Percentiles rank a stretch among this genome's conserved stretches.
Conservation (phyloP, 2,113 vertebrate genomes). For the Cynoglossus semilaevis region DNA sequence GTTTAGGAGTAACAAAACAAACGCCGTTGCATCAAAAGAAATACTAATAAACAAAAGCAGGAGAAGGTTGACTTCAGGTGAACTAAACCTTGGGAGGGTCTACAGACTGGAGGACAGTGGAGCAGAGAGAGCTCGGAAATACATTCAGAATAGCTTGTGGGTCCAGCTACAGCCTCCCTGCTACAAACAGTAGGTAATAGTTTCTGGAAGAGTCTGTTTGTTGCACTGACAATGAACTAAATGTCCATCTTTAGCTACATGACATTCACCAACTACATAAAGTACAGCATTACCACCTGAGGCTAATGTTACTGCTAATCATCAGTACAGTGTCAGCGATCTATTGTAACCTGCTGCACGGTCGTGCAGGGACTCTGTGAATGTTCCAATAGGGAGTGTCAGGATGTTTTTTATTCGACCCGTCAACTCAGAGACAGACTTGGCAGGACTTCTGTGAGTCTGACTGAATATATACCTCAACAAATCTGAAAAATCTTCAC, state of each 20-base stretch:
- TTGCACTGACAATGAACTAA: no score
- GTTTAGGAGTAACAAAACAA: conserved; percentile 31
- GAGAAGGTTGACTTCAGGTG: conserved; percentile 33
- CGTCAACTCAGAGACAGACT: neutral
- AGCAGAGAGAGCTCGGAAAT: no score
- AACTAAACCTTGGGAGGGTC: conserved; percentile 21
- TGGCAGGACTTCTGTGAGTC: neutral
- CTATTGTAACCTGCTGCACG: neutral
- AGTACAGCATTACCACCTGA: no score
- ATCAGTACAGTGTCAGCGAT: no score
- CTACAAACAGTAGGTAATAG: no score
- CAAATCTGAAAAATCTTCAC: neutral
- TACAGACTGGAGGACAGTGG: no score
- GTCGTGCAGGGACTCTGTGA: neutral
- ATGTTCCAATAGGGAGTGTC: neutral
- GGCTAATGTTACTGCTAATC: no score
- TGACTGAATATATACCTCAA: neutral
- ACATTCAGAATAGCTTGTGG: no score
- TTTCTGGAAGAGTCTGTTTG: no score
- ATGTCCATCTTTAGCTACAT: no score
- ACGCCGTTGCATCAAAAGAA: conserved; percentile 15
- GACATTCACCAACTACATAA: no score
- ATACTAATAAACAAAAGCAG: conserved; percentile 26
- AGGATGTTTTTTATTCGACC: neutral
- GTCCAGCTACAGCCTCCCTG: no score